Evolutionary conservation across 2,113 vertebrate species (phyloP).

Genomic region (Strix aluco): DNA sequence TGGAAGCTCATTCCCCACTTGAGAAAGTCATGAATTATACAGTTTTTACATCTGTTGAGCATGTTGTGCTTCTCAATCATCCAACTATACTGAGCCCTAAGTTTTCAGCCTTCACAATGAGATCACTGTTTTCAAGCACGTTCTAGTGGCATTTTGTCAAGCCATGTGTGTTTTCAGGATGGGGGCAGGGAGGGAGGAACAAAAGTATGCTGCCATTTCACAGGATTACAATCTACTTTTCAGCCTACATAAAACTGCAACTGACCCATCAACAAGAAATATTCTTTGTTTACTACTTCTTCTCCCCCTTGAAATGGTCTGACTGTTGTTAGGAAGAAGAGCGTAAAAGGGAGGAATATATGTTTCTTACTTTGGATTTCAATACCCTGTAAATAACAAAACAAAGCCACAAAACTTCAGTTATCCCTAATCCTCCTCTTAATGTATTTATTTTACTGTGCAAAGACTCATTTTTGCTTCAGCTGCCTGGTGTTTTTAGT

Average conservation of each 20-base stretch:
- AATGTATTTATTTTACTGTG: not conserved
- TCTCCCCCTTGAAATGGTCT: not conserved
- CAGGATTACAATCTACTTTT: conserved; percentile 28
- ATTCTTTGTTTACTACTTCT: conserved; percentile 57
- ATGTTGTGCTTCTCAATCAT: conserved; percentile 82
- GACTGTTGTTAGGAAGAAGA: not conserved
- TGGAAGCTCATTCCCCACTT: conserved; percentile 75
- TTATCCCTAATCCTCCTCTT: not conserved
- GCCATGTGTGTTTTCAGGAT: conserved; percentile 67
- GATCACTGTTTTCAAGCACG: conserved; percentile 76
- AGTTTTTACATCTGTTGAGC: conserved; percentile 79
- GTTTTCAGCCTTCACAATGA: conserved; percentile 74
- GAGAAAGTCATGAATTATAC: conserved; percentile 76
- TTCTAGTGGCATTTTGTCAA: conserved; percentile 72
- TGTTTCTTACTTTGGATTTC: not conserved
- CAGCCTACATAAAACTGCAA: conserved; percentile 45
- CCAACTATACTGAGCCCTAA: conserved; percentile 54
- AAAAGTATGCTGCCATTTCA: conserved; percentile 48
- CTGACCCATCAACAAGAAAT: conserved; percentile 52
- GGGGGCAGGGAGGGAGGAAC: conserved; percentile 61
- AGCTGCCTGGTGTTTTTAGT: not conserved
- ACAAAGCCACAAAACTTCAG: not conserved
- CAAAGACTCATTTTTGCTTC: not conserved
- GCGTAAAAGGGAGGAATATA: not conserved
- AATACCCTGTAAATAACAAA: not conserved